A percentile compares a stretch with the other conserved stretches of the same genome.
phyloP scores from a whole-genome alignment of 2,888 invertebrate species.

The Oegoconia quadripuncta region DNA sequence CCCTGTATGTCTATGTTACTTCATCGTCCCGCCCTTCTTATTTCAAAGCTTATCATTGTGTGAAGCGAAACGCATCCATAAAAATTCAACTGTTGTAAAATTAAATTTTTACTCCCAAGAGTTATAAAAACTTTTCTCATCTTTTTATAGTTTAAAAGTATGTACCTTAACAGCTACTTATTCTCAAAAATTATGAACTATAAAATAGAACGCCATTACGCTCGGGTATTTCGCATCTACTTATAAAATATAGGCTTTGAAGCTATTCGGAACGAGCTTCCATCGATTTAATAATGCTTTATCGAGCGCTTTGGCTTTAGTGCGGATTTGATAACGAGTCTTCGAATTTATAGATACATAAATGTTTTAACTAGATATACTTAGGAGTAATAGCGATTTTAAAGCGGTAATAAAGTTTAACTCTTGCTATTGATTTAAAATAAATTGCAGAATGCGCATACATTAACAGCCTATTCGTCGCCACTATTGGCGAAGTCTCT shows the following conservation, averaged over 20 bases:
- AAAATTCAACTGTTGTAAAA: background rate
- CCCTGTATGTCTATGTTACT: too few species aligned
- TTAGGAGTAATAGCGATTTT: too few species aligned
- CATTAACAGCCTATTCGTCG: too few species aligned
- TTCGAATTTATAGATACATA: background rate
- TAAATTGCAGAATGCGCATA: too few species aligned
- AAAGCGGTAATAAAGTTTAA: too few species aligned
- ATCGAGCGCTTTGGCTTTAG: conserved; percentile 3
- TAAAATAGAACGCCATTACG: conserved; percentile 9
- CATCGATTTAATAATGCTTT: conserved; percentile 5
- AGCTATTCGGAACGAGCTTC: background rate
- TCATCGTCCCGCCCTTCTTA: too few species aligned
- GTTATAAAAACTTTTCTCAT: conserved; percentile 2
- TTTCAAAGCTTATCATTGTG: too few species aligned
- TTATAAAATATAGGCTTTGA: background rate
- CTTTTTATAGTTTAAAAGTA: conserved; percentile 1
- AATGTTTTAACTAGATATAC: too few species aligned
- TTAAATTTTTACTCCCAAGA: too few species aligned
- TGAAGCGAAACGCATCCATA: background rate
- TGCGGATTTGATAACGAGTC: conserved; percentile 1
- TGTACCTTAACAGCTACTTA: conserved; percentile 1
- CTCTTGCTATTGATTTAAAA: too few species aligned
- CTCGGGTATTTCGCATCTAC: background rate
- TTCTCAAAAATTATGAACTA: conserved; percentile 9
- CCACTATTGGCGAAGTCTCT: too few species aligned